Base-by-base conservation (phyloP, 2,113 vertebrate genomes). In the Atractosteus spatula region DNA sequence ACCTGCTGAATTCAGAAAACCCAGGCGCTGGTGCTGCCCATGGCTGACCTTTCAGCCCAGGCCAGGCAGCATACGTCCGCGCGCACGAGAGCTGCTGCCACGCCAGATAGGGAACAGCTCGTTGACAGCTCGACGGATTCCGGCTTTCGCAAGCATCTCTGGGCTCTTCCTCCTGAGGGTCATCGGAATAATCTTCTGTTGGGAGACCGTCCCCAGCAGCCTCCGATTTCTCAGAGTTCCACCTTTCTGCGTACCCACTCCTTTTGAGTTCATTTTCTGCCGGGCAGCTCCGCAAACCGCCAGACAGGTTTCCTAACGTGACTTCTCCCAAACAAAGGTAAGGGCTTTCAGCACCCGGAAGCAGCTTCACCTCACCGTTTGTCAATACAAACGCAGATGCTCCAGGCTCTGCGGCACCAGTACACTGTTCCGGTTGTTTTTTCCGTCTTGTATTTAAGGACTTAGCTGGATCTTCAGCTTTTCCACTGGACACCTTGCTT, bases 41-140 rank as follows among this genome's bases (percentile, higher is more conserved):
- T 11, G 41, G 4, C 8, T 5, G 8, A 3, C 29, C 17, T 55
- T 68, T 67, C 16, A 51, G 43, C 41, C 68, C 68, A 42, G 72
- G 72, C 72, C 66, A 74, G 3, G 72, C 16, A 45, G 68, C 16
- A 29, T 55, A 74, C 5, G 66, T 51, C n/a, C 72, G 72, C 8
- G 72, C 66, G 54, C 72, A 74, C 7, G 66, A 68, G 8, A 4
- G n/a, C 3, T 3, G 12, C 2, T 7, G 8, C 44, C 7, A 10
- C 29, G 11, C 45, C 44, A 0, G 11, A 57, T 62, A 74, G 11
- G 72, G 72, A 5, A 29, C 62, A 2, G 72, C 62, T 62, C 72
- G 68, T 41, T 43, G 72, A 47, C 72, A 74, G 45, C 65, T 68
- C 14, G 41, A 68, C 6, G 7, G 41, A 0, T 62, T 29, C 8